Evolutionary conservation across 2,113 vertebrate species (phyloP), one percentile per base, ranked within the genome.

Genomic region (Austrofundulus limnaeus): DNA sequence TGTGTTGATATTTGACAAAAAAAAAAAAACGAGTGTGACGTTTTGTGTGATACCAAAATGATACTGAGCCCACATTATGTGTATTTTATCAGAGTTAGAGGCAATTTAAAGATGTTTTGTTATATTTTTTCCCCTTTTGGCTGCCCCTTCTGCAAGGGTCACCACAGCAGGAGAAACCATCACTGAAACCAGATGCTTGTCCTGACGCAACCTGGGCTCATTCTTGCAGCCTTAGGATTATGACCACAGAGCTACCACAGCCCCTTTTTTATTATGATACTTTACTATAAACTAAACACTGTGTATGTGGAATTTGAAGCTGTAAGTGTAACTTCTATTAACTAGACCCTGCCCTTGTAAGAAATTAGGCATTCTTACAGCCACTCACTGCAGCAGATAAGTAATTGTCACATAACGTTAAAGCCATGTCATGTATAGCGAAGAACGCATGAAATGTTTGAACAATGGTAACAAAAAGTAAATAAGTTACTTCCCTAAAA

Each of bases 401-500:
- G 70, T 47, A 45, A 61, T 48, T 53, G 38, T 82, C 57, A 78
- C 61, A 58, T 70, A 65, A 69, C 87, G 77, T 83, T 83, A 81
- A 84, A 82, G 83, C 82, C 80, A 82, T 86, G 70, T 81, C 50
- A 82, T 81, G 78, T 91, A 85, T 78, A 89, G 84, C 66, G 83
- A 85, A n/a, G 88, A 88, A 82, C 88, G 89, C 87, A 91, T 92
- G 90, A 90, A 76, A 76, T 74, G 78, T 82, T 85, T 70, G 72
- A 83, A 76, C 72, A 72, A 88, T 25, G 60, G 68, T 62, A 82
- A 88, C 79, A 61, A 87, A 89, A 83, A 86, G 79, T 81, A 86
- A 82, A 87, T 83, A 71, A 85, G 87, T 87, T 82, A 88, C 70
- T 91, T 88, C 88, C 85, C 86, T 77, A 85, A 86, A 83, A 75